phyloP scores from a whole-genome alignment of 1,140 invertebrate genomes.

The Polypedilum vanderplanki region DNA sequence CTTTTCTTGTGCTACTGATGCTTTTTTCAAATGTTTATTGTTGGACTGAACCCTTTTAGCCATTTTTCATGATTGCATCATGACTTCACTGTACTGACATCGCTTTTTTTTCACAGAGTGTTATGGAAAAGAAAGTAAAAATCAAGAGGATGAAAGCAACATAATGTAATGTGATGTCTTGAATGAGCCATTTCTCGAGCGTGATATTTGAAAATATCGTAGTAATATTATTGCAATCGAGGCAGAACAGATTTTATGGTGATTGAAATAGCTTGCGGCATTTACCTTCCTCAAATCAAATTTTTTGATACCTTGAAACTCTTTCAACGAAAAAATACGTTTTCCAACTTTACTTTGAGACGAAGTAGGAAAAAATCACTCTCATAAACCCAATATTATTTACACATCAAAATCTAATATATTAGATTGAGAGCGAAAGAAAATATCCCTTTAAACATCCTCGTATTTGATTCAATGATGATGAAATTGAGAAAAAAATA shows the following conservation, averaged over 20 bases:
- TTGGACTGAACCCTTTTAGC: not conserved
- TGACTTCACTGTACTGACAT: not conserved
- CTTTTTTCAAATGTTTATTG: slow-evolving; percentile 6
- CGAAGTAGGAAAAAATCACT: not conserved
- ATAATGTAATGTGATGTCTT: not conserved
- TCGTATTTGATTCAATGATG: not conserved
- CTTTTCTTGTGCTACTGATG: no score
- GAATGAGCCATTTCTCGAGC: not conserved
- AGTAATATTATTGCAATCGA: not conserved
- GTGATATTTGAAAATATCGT: not conserved
- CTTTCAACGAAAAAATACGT: not conserved
- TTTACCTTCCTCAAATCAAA: no score
- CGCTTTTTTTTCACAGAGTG: no score
- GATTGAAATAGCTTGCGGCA: no score
- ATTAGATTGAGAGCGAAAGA: no score
- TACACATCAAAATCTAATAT: not conserved
- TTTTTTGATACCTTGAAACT: not conserved
- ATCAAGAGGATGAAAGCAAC: not conserved
- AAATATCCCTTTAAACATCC: not conserved
- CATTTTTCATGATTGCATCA: slow-evolving; percentile 13
- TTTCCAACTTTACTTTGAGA: not conserved
- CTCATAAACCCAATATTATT: not conserved
- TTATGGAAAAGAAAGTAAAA: no score
- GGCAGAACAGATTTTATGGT: no score
- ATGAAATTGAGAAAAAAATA: slow-evolving; percentile 4